A percentile compares a stretch with the other conserved stretches of the same genome.
Conservation (phyloP, 2,888 invertebrate genomes). For the Calephelis perditalis region DNA sequence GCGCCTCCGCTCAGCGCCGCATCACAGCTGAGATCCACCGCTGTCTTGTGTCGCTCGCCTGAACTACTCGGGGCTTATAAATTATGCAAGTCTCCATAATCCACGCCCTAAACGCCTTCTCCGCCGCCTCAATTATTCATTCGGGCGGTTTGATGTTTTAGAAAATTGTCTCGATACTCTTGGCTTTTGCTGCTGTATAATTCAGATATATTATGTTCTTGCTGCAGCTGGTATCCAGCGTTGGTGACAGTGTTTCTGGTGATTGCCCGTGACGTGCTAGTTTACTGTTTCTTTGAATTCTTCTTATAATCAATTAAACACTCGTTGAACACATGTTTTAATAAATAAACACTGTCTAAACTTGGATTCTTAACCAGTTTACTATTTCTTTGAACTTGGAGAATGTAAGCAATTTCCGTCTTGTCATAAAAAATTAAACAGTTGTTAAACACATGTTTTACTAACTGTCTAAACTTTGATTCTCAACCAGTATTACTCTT, state of each 20-base stretch:
- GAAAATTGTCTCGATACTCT: constrained; percentile 71
- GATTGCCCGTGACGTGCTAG: neutral
- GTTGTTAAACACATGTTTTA: too few species aligned
- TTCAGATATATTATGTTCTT: constrained; percentile 52
- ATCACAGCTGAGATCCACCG: constrained; percentile 24
- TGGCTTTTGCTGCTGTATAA: constrained; percentile 64
- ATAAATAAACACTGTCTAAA: too few species aligned
- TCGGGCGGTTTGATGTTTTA: constrained; percentile 74
- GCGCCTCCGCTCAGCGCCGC: constrained; percentile 28
- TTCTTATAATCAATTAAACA: too few species aligned
- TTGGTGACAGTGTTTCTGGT: neutral
- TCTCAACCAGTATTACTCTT: too few species aligned
- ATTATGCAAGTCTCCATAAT: constrained; percentile 76
- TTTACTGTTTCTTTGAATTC: neutral
- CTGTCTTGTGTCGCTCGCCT: constrained; percentile 48
- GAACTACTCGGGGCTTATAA: constrained; percentile 66
- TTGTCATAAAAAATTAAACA: too few species aligned
- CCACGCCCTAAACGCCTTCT: constrained; percentile 74
- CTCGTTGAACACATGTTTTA: too few species aligned
- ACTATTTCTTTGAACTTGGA: too few species aligned
- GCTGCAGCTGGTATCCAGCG: constrained; percentile 42
- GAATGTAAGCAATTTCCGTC: too few species aligned
- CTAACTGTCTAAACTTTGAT: too few species aligned
- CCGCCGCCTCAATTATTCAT: constrained; percentile 73
- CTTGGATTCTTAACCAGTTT: too few species aligned